phyloP scores from a whole-genome alignment of 1,140 invertebrate species.

The Brachionus sp. region DNA sequence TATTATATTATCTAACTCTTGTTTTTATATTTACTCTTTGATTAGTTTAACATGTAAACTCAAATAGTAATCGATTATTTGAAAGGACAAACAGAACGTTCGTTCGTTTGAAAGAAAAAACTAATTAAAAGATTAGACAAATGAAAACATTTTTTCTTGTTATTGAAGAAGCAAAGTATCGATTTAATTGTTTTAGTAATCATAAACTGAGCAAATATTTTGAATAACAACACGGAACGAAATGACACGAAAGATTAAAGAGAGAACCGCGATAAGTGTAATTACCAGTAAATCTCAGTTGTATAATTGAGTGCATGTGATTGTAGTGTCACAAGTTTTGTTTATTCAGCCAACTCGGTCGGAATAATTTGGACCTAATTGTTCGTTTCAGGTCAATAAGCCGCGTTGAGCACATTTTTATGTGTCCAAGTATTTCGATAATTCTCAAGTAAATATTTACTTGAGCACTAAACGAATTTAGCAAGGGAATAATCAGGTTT shows the following conservation, averaged over 20 bases:
- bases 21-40: neutral
- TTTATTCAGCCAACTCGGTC: neutral
- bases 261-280: conserved; percentile 7
- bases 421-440: conserved; percentile 6
- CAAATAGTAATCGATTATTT: conserved; percentile 2
- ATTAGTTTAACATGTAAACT: neutral
- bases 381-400: neutral
- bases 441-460: neutral
- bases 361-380: neutral
- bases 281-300: neutral
- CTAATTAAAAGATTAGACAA: conserved; percentile 28
- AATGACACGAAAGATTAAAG: neutral
- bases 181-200: conserved; percentile 16
- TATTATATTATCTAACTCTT: conserved; percentile 19
- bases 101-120: neutral
- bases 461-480: neutral
- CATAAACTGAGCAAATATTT: conserved; percentile 29
- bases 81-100: neutral
- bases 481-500: neutral
- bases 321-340: neutral
- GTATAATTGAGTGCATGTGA: conserved; percentile 1
- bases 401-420: neutral
- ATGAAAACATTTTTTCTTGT: neutral
- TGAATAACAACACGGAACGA: neutral
- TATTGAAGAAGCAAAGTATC: conserved; percentile 13